A percentile compares a stretch with the other conserved stretches of the same genome.
phyloP scores from a whole-genome alignment of 2,888 invertebrate species.

The Luperina testacea region DNA sequence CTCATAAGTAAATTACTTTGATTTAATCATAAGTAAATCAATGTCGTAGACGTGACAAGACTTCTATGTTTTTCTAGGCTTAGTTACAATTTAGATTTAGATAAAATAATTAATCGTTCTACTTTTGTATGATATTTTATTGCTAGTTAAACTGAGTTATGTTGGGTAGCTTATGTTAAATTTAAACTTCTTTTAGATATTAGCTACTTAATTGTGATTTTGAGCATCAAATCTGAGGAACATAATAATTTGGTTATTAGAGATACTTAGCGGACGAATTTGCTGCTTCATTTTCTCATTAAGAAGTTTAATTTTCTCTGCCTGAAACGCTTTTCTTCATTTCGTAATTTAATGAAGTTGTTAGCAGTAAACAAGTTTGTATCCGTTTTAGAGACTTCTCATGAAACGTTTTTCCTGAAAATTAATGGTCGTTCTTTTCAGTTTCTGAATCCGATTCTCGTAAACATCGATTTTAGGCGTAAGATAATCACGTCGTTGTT shows the following conservation, averaged over 20 bases:
- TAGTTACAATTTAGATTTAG: constrained; percentile 15
- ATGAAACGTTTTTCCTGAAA: neutral
- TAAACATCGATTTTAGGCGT: neutral
- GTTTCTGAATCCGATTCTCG: neutral
- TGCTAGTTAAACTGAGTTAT: neutral
- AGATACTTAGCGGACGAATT: neutral
- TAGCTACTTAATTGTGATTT: too few species aligned
- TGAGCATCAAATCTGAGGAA: too few species aligned
- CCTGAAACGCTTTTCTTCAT: neutral
- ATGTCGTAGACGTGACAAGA: neutral
- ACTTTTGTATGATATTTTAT: neutral
- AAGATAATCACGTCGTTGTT: neutral
- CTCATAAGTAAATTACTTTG: constrained; percentile 2
- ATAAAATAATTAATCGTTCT: constrained; percentile 16
- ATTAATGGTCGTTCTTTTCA: neutral
- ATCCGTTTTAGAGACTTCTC: neutral
- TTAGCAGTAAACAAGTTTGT: neutral
- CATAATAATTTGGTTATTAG: neutral
- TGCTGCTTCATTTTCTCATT: neutral
- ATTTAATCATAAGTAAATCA: too few species aligned
- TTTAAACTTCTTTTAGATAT: neutral
- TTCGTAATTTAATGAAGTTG: neutral
- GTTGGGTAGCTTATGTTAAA: neutral
- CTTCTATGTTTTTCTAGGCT: neutral
- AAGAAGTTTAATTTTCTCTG: neutral